Evolutionary conservation across 2,797 vertebrate genomes (phyloP).

Genomic region (Clarias platycephalus): DNA sequence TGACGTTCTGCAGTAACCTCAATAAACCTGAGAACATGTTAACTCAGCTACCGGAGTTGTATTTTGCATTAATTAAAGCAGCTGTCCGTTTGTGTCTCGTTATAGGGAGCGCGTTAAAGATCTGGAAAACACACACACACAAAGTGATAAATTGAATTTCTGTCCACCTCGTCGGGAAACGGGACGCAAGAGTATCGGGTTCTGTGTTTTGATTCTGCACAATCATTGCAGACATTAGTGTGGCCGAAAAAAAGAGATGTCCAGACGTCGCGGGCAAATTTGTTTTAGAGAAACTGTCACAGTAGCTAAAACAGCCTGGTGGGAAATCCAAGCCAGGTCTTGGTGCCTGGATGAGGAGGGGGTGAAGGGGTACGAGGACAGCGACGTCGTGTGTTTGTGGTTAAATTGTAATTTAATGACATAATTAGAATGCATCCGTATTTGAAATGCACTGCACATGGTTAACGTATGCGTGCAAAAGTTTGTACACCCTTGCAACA

Average conservation of each 20-base stretch:
- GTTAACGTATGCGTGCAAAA: not conserved
- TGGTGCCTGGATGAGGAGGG: not conserved
- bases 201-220: slow-evolving; percentile 65
- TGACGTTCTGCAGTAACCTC: not conserved
- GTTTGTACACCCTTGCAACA: not conserved
- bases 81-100: not conserved
- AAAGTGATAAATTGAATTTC: slow-evolving; percentile 42
- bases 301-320: slow-evolving; percentile 68
- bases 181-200: slow-evolving; percentile 59
- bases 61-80: not conserved
- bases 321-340: slow-evolving; percentile 29
- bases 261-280: slow-evolving; percentile 46
- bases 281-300: slow-evolving; percentile 71
- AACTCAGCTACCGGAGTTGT: not conserved
- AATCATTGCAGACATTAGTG: slow-evolving; percentile 72
- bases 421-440: not conserved
- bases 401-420: no score
- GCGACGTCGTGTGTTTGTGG: not conserved
- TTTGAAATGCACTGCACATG: not conserved
- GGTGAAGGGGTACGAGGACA: not conserved
- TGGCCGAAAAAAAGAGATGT: slow-evolving; percentile 59
- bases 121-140: slow-evolving; percentile 33
- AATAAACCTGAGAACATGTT: not conserved
- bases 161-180: not conserved
- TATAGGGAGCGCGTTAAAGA: slow-evolving; percentile 6